phyloP scores from a whole-genome alignment of 2,888 invertebrate genomes.

The Nasonia oneida region DNA sequence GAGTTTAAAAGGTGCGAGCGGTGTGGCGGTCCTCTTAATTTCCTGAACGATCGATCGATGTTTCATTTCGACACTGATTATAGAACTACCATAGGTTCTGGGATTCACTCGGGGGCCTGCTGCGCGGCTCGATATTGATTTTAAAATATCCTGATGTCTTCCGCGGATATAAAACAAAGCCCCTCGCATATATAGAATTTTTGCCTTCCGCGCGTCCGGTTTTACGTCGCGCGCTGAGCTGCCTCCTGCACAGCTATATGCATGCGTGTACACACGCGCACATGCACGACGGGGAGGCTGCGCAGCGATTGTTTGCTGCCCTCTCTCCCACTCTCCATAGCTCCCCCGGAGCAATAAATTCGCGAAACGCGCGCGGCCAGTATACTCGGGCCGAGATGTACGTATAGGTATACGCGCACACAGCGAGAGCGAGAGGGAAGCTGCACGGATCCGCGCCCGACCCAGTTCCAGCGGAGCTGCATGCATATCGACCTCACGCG shows the following conservation, averaged over 20 bases:
- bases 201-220: not conserved
- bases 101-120: no score
- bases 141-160: not conserved
- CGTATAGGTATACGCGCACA: no score
- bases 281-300: not conserved
- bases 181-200: not conserved
- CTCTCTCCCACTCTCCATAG: not conserved
- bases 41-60: not conserved
- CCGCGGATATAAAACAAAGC: no score
- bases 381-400: not conserved
- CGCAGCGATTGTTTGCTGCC: conserved; percentile 24
- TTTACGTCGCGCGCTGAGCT: no score
- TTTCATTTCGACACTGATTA: not conserved
- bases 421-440: conserved; percentile 8
- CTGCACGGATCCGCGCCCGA: conserved; percentile 19
- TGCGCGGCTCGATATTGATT: no score
- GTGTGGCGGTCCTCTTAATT: not conserved
- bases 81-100: no score
- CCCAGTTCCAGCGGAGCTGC: conserved; percentile 34
- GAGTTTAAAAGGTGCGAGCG: not conserved
- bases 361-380: not conserved
- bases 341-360: conserved; percentile 31
- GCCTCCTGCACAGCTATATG: not conserved
- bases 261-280: not conserved
- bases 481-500: conserved; percentile 27